Base-by-base conservation (phyloP, 2,888 invertebrate genomes). In the Trachelus iudaicus region DNA sequence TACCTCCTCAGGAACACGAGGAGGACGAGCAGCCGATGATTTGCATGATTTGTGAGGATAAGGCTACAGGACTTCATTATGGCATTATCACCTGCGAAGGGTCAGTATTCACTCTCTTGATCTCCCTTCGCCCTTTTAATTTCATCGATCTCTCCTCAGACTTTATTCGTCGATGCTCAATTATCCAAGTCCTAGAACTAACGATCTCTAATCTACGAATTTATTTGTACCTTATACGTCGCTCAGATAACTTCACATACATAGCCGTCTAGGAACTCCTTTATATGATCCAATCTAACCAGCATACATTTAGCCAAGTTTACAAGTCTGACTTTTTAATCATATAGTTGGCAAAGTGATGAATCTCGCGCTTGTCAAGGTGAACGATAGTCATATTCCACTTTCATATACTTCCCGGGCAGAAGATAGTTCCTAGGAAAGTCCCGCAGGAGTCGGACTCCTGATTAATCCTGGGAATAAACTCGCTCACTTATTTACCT, bases 81-180 rank as follows among this genome's bases (percentile, higher is more conserved):
- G 99, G 99, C 82, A 99, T 99, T 92, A 98, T 99, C 90, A 99
- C 99, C 79, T 99, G 99, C 93, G 99, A 99, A 93, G 99, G 99
- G 94, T 96, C 92, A 93, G 93, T 86, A 11, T 69, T 37, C 34
- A 11, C 69, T 31, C 74, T 33, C 73, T 75, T 74, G 56, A 56
- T 9, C 9, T 56, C 2, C 56, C 23, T 56, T 56, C 9, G 23
- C 56, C 56, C 9, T 23, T 56, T 56, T 6, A 23, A 9, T 23
- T 23, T 0, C 56, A 23, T 56, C 56, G 23, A 23, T 23, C 56
- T 56, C 23, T 23, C 56, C 6, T 56, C 15, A 9, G 9, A 23
- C 56, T 56, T 9, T 56, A 23, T 56, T 23, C 56, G 23, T 56
- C 23, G 2, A 56, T 23, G 23, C 23, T 31, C 35, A 35, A 37